These are phyloP conservation scores for Eudorcas thomsonii DNA, from an alignment of 2,113 vertebrate species.

Conservation along the genomic window DNA sequence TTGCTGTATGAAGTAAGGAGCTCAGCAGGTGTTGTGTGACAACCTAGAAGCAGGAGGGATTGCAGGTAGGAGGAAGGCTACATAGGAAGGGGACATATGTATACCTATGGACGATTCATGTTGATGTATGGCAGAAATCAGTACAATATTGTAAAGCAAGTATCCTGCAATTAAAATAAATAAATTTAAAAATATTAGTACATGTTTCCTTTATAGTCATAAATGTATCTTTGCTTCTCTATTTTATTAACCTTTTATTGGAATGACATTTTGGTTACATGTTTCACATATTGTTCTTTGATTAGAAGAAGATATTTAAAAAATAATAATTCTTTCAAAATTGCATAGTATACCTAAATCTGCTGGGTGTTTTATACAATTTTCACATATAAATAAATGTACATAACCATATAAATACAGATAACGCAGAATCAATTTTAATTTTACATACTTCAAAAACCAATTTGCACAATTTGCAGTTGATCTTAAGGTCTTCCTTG, in stretches of 20 bases:
- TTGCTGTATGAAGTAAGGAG: not conserved
- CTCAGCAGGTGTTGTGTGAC: not conserved
- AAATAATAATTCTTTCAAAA: not conserved
- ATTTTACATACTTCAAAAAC: not conserved
- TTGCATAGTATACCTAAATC: not conserved
- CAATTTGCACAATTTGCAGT: not conserved
- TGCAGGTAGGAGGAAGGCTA: not conserved
- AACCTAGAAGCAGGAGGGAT: accelerated
- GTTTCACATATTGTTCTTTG: not conserved
- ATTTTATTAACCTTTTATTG: not conserved
- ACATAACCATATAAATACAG: not conserved
- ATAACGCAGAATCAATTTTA: not conserved
- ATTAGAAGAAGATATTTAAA: not conserved
- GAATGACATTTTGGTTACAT: not conserved
- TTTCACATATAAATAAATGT: not conserved
- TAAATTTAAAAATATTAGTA: not conserved
- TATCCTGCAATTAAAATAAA: not conserved
- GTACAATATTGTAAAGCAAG: not conserved
- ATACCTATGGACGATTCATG: not conserved
- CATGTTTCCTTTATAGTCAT: not conserved
- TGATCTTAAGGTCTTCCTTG: not conserved
- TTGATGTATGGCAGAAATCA: not conserved
- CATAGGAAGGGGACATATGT: not conserved
- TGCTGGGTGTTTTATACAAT: not conserved
- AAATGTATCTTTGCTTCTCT: not conserved